phyloP scores from a whole-genome alignment of 1,140 invertebrate species.

The Lerema accius region DNA sequence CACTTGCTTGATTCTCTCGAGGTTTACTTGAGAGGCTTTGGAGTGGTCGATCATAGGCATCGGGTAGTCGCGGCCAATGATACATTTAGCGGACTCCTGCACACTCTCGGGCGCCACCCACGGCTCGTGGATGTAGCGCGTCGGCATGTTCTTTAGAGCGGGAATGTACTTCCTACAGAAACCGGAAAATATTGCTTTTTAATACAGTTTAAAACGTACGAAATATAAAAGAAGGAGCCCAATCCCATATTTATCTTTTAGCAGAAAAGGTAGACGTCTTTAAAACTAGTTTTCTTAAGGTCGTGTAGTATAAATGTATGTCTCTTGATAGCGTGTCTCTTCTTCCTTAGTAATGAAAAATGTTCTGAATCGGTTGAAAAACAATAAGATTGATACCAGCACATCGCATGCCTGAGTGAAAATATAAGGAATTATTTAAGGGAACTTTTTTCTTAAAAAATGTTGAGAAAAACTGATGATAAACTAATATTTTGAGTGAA shows the following conservation, averaged over 20 bases:
- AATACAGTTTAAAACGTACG: not conserved
- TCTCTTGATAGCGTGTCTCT: too few species aligned
- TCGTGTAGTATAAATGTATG: too few species aligned
- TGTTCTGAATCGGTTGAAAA: too few species aligned
- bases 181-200: not conserved
- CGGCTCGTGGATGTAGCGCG: conserved; percentile 94
- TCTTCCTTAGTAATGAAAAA: too few species aligned
- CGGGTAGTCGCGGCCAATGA: conserved; percentile 93
- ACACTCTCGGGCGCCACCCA: conserved; percentile 92
- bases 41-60: conserved; percentile 93
- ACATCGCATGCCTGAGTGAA: too few species aligned
- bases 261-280: not conserved
- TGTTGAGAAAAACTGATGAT: too few species aligned
- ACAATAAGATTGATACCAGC: too few species aligned
- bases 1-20: conserved; percentile 94
- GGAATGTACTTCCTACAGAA: conserved; percentile 92
- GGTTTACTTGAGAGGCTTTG: conserved; percentile 89
- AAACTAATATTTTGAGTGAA: too few species aligned
- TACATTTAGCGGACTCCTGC: conserved; percentile 91
- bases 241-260: not conserved
- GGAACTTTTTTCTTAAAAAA: too few species aligned
- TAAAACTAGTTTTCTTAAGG: too few species aligned
- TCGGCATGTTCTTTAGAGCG: conserved; percentile 91
- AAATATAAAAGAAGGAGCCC: not conserved
- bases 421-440: too few species aligned